A percentile compares a stretch with the other conserved stretches of the same genome.
These are phyloP conservation scores for Halictus quadricinctus DNA, from an alignment of 2,888 invertebrate species.

Conservation along the genomic window DNA sequence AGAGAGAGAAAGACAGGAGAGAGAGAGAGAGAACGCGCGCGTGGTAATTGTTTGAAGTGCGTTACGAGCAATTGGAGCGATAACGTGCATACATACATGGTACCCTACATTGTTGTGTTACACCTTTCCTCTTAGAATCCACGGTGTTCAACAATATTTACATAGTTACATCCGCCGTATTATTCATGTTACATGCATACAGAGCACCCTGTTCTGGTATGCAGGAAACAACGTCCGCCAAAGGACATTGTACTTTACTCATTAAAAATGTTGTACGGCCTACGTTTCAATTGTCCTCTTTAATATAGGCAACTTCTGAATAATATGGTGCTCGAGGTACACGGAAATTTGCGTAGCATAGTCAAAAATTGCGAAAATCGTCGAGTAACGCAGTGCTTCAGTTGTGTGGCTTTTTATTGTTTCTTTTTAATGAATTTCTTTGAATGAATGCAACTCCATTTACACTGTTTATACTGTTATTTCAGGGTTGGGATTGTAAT, in stretches of 20 bases:
- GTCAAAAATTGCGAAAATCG: not conserved
- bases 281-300: not conserved
- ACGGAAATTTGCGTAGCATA: not conserved
- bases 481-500: too few relatives aligned
- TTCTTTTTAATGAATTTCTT: not conserved
- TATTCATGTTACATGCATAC: not conserved
- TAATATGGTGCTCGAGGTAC: not conserved
- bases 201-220: not conserved
- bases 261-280: not conserved
- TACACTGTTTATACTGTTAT: too few relatives aligned
- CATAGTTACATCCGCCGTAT: not conserved
- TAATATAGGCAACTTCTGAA: not conserved
- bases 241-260: not conserved
- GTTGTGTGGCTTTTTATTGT: not conserved
- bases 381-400: not conserved
- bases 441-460: not conserved
- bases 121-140: not conserved
- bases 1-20: not conserved
- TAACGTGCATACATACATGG: not conserved
- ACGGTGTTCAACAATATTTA: not conserved
- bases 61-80: conserved; percentile 16
- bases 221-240: not conserved
- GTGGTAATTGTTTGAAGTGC: conserved; percentile 29
- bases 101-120: not conserved
- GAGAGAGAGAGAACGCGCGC: not conserved